These are phyloP conservation scores for Hippocampus guttulatus DNA, from an alignment of 2,113 vertebrate species.

Conservation along the genomic window DNA sequence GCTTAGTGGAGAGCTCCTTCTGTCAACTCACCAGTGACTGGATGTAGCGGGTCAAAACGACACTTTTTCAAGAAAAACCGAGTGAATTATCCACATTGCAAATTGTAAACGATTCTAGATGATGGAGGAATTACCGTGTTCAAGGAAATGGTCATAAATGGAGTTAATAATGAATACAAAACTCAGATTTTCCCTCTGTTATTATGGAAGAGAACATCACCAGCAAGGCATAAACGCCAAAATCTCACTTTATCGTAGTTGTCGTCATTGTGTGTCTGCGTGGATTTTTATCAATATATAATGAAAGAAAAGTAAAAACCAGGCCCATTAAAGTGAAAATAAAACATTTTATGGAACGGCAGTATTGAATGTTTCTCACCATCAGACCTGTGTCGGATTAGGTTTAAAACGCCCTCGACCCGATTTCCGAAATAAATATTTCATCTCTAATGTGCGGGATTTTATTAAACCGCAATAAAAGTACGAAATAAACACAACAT, in stretches of 20 bases:
- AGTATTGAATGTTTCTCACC: no score
- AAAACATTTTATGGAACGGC: no score
- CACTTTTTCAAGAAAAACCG: neutral
- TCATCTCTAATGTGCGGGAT: neutral
- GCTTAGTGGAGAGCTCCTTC: neutral
- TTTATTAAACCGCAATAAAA: neutral
- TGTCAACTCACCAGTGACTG: neutral
- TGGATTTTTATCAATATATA: no score
- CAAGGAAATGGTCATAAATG: neutral
- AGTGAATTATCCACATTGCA: neutral
- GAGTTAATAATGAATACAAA: neutral
- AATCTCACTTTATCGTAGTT: no score
- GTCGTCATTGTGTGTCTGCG: no score
- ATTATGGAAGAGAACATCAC: no score
- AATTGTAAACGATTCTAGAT: neutral
- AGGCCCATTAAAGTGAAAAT: no score
- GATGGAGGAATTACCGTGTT: neutral
- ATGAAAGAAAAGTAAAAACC: no score
- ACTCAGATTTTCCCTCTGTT: no score
- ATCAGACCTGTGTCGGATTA: neutral
- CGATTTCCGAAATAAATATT: neutral
- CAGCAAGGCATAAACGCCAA: no score
- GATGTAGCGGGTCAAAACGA: neutral
- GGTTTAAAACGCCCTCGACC: neutral
- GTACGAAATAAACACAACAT: neutral